phyloP scores from a whole-genome alignment of 2,113 vertebrate genomes.

The Menidia beryllina region DNA sequence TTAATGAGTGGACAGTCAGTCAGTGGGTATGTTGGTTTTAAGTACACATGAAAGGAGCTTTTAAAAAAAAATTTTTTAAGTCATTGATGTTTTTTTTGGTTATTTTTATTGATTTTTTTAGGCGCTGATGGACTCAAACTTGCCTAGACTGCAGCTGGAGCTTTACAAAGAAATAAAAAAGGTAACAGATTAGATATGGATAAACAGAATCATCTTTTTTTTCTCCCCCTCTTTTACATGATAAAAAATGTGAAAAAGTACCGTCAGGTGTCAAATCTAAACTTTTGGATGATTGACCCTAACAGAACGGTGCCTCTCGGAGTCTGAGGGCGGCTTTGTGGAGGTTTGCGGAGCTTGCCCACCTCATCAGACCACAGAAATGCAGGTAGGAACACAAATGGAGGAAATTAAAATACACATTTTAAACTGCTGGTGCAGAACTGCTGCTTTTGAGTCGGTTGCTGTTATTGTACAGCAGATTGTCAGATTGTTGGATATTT shows the following conservation, averaged over 20 bases:
- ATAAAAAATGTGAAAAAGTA: background rate
- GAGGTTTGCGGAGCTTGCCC: slow-evolving; percentile 97
- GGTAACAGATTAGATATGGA: slow-evolving; percentile 72
- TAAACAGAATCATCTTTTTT: background rate
- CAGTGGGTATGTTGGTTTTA: no score
- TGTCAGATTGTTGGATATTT: no score
- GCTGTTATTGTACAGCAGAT: no score
- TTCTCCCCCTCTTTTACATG: background rate
- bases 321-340: slow-evolving; percentile 96
- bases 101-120: slow-evolving; percentile 54
- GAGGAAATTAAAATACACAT: no score
- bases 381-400: slow-evolving; percentile 86
- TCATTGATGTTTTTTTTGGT: background rate
- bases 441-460: no score
- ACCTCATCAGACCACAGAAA: slow-evolving; percentile 96
- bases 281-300: no score
- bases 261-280: background rate
- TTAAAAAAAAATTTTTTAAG: background rate
- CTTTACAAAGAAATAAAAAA: slow-evolving; percentile 99
- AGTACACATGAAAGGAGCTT: background rate
- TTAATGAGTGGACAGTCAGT: no score
- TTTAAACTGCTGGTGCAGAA: no score
- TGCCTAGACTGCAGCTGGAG: slow-evolving; percentile 94
- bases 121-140: slow-evolving; percentile 98
- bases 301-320: slow-evolving; percentile 93